phyloP scores from a whole-genome alignment of 2,113 vertebrate genomes.

The Nematolebias whitei region DNA sequence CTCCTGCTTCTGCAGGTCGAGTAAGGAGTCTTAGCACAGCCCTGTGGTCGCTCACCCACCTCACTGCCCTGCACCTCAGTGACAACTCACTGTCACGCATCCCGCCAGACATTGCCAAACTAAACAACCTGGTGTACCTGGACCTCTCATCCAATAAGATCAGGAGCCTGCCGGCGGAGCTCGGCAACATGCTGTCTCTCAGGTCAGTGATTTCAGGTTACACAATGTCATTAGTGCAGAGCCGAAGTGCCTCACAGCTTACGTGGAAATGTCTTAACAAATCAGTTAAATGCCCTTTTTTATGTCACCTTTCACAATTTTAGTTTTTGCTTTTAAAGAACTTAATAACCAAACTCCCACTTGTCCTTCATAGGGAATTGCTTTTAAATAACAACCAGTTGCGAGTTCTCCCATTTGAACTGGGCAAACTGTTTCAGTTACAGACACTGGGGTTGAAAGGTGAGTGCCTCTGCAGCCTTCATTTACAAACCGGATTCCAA shows the following conservation, averaged over 20 bases:
- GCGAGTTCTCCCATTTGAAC: conserved; percentile 99
- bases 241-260: not conserved
- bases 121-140: conserved; percentile 98
- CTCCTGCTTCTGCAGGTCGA: conserved; percentile 80
- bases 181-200: conserved; percentile 99
- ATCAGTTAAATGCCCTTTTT: not conserved
- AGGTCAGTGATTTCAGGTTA: conserved; percentile 77
- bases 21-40: conserved; percentile 95
- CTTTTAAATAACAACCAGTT: conserved; percentile 99
- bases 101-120: conserved; percentile 99
- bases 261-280: not conserved
- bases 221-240: not conserved
- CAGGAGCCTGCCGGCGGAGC: conserved; percentile 97
- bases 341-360: conserved; percentile 10
- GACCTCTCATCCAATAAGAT: conserved; percentile 99
- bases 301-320: not conserved
- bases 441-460: conserved; percentile 99
- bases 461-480: conserved; percentile 74
- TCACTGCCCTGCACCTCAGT: conserved; percentile 97
- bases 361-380: conserved; percentile 90
- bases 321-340: not conserved
- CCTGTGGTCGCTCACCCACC: conserved; percentile 96
- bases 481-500: no score
- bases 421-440: conserved; percentile 99
- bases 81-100: conserved; percentile 98